Base-by-base conservation (phyloP, 1,140 invertebrate genomes). In the Drosophila orosa region DNA sequence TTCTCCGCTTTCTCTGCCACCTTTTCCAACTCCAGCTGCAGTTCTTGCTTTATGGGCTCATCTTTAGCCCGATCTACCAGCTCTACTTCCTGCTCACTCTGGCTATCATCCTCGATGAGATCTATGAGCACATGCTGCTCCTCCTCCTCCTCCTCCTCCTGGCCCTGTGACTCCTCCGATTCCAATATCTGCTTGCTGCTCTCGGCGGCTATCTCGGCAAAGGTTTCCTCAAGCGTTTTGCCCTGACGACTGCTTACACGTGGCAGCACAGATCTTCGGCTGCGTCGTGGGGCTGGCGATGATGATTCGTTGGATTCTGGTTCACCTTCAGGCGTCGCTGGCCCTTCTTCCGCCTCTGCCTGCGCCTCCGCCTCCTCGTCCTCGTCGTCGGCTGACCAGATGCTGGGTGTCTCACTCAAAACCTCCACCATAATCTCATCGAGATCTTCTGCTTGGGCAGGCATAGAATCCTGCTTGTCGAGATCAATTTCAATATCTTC, bases 221-320 rank as follows among this genome's bases (percentile, higher is more conserved):
- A 87, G 12, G 67, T 82, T 39, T 87, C 76, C 50, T 87, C 83
- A 10, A 87, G 57, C 1, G 84, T 78, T 42, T 78, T 85, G 12
- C 66, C 67, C 29, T 48, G 60, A 1, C 33, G 24, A 5, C 44
- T 42, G 29, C 7, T 47, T 15, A 12, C 31, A 10, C 25, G 8
- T 9, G 25, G 54, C n/a, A 48, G 25, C 3, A 24, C 27, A 13
- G 67, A 65, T 17, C 81, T 65, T 0, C 67, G 69, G 57, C 81
- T 81, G n/a, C 81, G 82, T 0, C 81, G 39, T 1, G 37, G 57
- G 0, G 63, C 37, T 10, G 10, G 22, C 0, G 62, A 58, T 5
- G 19, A 15, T 8, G 54, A 15, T 7, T 35, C 29, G 5, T 24
- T 29, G 5, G 60, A n/a, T 7, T 50, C 39, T 6, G 31, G 19